Evolutionary conservation across 2,797 vertebrate genomes (phyloP), one percentile per base, ranked within the genome.

Genomic region (Phoxinus dragarum): DNA sequence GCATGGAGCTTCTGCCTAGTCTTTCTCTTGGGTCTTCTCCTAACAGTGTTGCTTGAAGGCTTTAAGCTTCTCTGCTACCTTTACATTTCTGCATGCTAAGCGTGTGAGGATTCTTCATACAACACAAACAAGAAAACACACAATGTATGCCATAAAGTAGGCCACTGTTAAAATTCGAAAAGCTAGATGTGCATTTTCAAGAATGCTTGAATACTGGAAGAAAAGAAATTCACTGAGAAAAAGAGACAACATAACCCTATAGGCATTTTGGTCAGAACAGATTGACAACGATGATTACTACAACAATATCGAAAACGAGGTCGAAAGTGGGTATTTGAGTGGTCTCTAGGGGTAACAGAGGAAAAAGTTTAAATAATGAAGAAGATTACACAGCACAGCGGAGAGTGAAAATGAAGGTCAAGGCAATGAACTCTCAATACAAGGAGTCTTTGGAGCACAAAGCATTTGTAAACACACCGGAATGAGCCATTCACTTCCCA

Each of bases 111-210:
- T 8, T 75, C 67, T 61, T 42, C 14, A 67, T 44, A 82, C 47
- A 77, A 68, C 68, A 80, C 77, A 75, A 59, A 84, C 66, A 80
- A 8, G 8, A 23, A 73, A 77, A 75, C 40, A 86, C 34, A 73
- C 52, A 74, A 76, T 82, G 75, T 83, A 86, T 81, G 54, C n/a
- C 80, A 23, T 82, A 78, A 87, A 90, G 74, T 83, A 81, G 88
- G 86, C 73, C 81, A 81, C 31, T 56, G 23, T 52, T 38, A 38
- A 42, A 68, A 82, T n/a, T 19, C 1, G 2, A 21, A 69, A 81
- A 69, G 14, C 66, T 68, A 27, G 10, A 56, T 66, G 34, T 52
- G 72, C 67, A 56, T 17, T 61, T 61, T 82, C 8, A 12, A 61
- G 49, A 82, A 80, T n/a, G 19, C 23, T 75, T 27, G 78, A 49